These are phyloP conservation scores for Caenorhabditis zanzibari DNA, from an alignment of 2,888 invertebrate species.

Conservation along the genomic window DNA sequence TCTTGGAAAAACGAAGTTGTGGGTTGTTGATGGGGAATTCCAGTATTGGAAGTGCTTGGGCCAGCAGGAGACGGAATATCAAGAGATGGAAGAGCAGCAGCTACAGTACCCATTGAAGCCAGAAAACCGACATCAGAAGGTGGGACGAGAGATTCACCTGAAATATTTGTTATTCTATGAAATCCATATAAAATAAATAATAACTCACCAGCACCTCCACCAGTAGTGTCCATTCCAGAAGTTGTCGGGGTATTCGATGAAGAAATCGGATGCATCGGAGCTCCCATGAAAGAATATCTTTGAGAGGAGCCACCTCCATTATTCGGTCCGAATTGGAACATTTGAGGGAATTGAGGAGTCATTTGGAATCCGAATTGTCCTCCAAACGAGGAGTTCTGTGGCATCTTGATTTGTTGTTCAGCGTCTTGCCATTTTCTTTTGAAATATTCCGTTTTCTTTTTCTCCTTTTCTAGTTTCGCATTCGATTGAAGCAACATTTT, in stretches of 20 bases:
- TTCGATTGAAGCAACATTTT: conserved; percentile 57
- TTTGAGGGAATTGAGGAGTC: conserved; percentile 53
- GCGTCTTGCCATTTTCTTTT: conserved; percentile 56
- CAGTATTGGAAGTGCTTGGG: conserved; percentile 21
- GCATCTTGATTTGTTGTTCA: conserved; percentile 53
- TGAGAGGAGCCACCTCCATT: conserved; percentile 26
- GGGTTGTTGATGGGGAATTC: not conserved
- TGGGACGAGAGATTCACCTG: conserved; percentile 68
- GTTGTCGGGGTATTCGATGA: conserved; percentile 67
- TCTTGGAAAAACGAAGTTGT: conserved; percentile 4
- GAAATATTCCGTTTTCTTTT: conserved; percentile 52
- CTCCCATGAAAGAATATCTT: conserved; percentile 57
- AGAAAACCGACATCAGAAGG: conserved; percentile 58
- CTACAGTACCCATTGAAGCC: conserved; percentile 36
- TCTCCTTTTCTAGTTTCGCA: conserved; percentile 56
- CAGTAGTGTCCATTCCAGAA: conserved; percentile 62
- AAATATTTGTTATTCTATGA: too few species aligned
- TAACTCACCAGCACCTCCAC: conserved; percentile 53
- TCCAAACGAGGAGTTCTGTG: conserved; percentile 11
- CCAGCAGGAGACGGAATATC: conserved; percentile 24
- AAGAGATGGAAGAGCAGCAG: conserved; percentile 33
- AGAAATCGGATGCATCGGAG: conserved; percentile 59
- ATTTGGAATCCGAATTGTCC: conserved; percentile 45
- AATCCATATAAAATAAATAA: not conserved
- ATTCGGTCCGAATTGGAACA: conserved; percentile 33